Base-by-base conservation (phyloP, 2,113 vertebrate species). In the Zootoca vivipara region DNA sequence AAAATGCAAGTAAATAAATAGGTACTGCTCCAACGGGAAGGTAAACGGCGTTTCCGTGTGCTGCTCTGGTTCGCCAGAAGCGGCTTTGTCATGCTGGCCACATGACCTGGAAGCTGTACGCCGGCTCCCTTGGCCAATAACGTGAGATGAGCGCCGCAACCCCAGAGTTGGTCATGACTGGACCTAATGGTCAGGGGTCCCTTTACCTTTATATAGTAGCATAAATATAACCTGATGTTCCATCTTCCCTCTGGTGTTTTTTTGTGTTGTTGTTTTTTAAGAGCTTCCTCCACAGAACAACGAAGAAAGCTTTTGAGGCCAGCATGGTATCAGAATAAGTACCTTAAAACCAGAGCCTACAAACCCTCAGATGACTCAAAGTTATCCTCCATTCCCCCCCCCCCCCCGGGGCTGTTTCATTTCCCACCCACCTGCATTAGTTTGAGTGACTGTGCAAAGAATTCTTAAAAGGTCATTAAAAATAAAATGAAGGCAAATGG, bases 401-500 rank as follows among this genome's bases (percentile, higher is more conserved):
- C 42, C 46, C 10, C 10, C 46, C 46, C 46, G n/a, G n/a, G n/a
- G 56, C 20, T 70, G 33, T 74, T 40, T 58, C n/a, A 28, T 64
- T 65, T 33, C 73, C 58, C 73, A 78, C 42, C 75, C 69, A 69
- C 16, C 7, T 81, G 58, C n/a, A 64, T 52, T 42, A 52, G n/a
- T 1, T 52, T 20, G 26, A 82, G 40, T 75, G 58, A 64, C 58
- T 82, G 18, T 26, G n/a, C 20, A 87, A 75, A 87, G 56, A 62
- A 74, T 87, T 82, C 78, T 64, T 65, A 65, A 87, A 73, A 81
- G 56, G 78, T 74, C 79, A 87, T 75, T 33, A 75, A 87, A 62
- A 38, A 64, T 24, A 87, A 86, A 70, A 30, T 58, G 65, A 87
- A 80, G 65, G 22, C 40, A 77, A 70, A 35, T 24, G 20, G 13